A percentile compares a stretch with the other conserved stretches of the same genome.
Conservation (phyloP, 2,113 vertebrate genomes). For the Tapirus terrestris region DNA sequence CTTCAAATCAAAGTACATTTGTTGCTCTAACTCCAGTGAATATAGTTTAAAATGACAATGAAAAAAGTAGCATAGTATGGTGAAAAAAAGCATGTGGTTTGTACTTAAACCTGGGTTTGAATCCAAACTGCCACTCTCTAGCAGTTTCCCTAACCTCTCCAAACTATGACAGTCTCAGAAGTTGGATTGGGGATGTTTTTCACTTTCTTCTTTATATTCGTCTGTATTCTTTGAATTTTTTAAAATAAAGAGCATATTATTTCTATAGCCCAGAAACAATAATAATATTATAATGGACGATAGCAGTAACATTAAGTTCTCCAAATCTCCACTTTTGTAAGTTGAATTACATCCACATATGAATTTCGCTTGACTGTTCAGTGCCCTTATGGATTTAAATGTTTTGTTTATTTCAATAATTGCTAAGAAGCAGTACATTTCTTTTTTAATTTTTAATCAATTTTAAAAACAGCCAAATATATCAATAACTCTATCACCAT, state of each 20-base stretch:
- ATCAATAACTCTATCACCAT: background rate
- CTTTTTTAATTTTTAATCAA: conserved; percentile 1
- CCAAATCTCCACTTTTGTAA: background rate
- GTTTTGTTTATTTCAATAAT: conserved; percentile 35
- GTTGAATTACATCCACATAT: background rate
- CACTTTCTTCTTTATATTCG: background rate
- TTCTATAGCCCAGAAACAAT: background rate
- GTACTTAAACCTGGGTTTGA: background rate
- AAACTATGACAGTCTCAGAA: background rate
- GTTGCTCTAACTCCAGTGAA: background rate
- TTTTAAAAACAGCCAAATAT: conserved; percentile 15
- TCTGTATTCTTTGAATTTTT: background rate
- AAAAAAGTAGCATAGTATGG: background rate
- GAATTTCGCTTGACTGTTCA: background rate
- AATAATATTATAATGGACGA: background rate
- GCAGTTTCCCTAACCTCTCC: background rate
- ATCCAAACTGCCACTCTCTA: background rate
- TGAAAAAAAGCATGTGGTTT: background rate
- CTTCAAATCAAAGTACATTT: conserved; percentile 40
- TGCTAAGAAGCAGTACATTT: background rate
- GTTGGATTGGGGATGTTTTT: background rate
- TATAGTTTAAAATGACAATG: background rate
- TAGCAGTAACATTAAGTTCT: background rate
- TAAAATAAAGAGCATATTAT: background rate
- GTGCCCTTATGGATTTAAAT: background rate